Percentiles rank a stretch among this genome's conserved stretches.
phyloP scores from a whole-genome alignment of 2,888 invertebrate species.

The Melanostoma mellinum region DNA sequence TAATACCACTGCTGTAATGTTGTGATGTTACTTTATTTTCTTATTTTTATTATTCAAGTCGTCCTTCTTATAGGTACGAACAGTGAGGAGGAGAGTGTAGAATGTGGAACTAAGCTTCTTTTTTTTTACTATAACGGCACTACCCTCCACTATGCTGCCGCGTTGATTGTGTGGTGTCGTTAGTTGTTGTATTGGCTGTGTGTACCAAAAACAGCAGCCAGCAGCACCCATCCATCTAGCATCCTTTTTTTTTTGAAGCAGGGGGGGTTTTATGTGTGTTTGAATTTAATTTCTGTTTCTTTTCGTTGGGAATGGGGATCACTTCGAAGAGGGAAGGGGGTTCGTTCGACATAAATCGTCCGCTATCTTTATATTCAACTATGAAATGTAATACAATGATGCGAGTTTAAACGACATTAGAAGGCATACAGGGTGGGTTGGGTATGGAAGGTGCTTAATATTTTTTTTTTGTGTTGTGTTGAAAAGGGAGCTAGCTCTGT shows the following conservation, averaged over 20 bases:
- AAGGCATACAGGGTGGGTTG: conserved; percentile 41
- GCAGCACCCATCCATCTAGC: conserved; percentile 62
- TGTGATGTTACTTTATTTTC: conserved; percentile 65
- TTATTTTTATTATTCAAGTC: conserved; percentile 69
- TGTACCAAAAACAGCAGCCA: conserved; percentile 43
- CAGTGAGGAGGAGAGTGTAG: conserved; percentile 35
- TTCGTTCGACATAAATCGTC: conserved; percentile 68
- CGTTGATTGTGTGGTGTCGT: conserved; percentile 72
- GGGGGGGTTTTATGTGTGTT: conserved; percentile 66
- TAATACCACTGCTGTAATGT: conserved; percentile 70
- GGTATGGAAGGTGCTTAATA: conserved; percentile 21
- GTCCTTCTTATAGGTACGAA: conserved; percentile 56
- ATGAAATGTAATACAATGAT: conserved; percentile 73
- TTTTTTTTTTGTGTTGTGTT: neutral
- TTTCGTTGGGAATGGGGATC: conserved; percentile 10
- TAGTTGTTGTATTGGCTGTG: conserved; percentile 69
- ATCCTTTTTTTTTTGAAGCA: conserved; percentile 54
- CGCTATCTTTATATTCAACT: conserved; percentile 72
- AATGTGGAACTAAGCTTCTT: conserved; percentile 67
- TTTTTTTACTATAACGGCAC: conserved; percentile 31
- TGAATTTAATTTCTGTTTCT: conserved; percentile 71
- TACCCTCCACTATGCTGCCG: conserved; percentile 57
- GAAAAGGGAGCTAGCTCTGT: conserved; percentile 28
- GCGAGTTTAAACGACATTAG: conserved; percentile 72
- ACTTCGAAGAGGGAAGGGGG: neutral